Base-by-base conservation (phyloP, 2,113 vertebrate genomes). In the Girardinichthys multiradiatus region DNA sequence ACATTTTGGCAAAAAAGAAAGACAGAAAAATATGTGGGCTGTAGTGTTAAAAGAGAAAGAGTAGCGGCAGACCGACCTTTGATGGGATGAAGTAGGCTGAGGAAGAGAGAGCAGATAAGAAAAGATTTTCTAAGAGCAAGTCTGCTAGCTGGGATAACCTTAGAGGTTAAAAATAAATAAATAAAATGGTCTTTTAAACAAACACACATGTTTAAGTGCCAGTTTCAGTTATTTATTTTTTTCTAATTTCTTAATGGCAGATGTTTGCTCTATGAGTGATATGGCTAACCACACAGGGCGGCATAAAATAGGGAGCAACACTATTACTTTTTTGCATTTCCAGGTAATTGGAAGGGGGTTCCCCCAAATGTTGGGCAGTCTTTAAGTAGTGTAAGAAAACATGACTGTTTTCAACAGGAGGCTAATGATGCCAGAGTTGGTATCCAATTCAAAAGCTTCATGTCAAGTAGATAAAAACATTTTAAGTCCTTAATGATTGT, bases 11-110 rank as follows among this genome's bases (percentile, higher is more conserved):
- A 66, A 42, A 67, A 39, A 57, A 31, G 64, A n/a, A 61, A 82
- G 68, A 70, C n/a, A 4, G 27, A 29, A 27, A 84, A 76, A 62
- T 61, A 73, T 82, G 86, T 90, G 84, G 86, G 84, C 74, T 33
- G 82, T 37, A 57, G 11, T 30, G 4, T 10, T 28, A 66, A 54
- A 74, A 73, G 24, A 64, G 45, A 71, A 76, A 30, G 15, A 70
- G 63, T 8, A 17, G 60, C 79, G 70, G 69, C 70, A 82, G 82
- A 85, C 79, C 76, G 63, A 37, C 74, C 64, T 84, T 74, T 88
- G 75, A 73, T 75, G 70, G 4, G 60, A 31, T 74, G 70, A 72
- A 64, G 77, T 72, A 76, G 76, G 70, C 75, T 77, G 75, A 85
- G 83, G 67, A 72, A 70, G 24, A 76, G 60, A 72, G 51, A 70